These are phyloP conservation scores for Sebastes wilsoni DNA, from an alignment of 2,797 vertebrate genomes.

Conservation along the genomic window DNA sequence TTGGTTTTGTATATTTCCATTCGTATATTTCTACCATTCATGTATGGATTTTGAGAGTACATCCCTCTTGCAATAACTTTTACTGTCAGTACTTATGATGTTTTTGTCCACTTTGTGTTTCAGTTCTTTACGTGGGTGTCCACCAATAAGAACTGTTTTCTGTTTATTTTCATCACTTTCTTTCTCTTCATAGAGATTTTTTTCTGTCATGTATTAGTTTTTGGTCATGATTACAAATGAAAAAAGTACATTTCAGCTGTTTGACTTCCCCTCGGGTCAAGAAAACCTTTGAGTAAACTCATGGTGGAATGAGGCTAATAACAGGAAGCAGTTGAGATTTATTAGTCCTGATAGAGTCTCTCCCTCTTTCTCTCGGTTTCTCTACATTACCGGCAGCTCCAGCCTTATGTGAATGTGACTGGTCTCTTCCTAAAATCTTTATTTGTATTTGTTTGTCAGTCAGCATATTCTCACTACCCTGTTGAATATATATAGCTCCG, in stretches of 20 bases:
- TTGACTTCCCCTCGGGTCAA: neutral
- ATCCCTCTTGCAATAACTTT: neutral
- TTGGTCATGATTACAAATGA: neutral
- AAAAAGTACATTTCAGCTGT: neutral
- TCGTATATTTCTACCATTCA: neutral
- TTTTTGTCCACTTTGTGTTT: neutral
- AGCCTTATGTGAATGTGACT: neutral
- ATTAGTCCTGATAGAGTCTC: neutral
- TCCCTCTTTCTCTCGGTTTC: neutral
- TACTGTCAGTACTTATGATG: neutral
- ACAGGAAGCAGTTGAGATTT: slow-evolving; percentile 16
- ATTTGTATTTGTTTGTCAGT: neutral
- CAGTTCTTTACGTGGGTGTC: neutral
- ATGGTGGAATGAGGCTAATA: slow-evolving; percentile 2
- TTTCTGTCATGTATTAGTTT: neutral
- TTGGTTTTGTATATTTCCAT: neutral
- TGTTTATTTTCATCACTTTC: neutral
- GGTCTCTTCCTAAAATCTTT: neutral
- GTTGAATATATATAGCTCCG: neutral
- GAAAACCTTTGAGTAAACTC: neutral
- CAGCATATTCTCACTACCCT: neutral
- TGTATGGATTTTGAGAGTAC: neutral
- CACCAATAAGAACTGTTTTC: neutral
- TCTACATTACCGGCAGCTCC: neutral
- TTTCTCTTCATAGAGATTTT: neutral